These are phyloP conservation scores for Orthochromis indermauri DNA, from an alignment of 2,113 vertebrate genomes.

Conservation along the genomic window DNA sequence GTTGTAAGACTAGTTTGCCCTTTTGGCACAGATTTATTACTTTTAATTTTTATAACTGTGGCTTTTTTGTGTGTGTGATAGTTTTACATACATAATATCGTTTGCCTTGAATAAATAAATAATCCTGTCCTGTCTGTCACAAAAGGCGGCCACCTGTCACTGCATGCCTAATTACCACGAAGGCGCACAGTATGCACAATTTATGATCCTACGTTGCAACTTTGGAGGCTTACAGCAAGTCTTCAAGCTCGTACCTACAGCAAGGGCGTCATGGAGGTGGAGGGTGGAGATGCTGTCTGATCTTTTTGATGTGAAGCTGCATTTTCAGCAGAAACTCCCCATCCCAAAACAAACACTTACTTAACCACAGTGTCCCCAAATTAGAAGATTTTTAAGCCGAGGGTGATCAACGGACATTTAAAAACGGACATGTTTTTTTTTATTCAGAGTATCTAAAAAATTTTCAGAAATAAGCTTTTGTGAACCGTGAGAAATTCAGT, in stretches of 20 bases:
- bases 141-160: background rate
- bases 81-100: background rate
- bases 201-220: background rate
- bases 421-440: background rate
- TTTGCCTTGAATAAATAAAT: background rate
- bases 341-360: background rate
- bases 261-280: background rate
- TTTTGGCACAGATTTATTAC: background rate
- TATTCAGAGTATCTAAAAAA: background rate
- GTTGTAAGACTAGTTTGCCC: background rate
- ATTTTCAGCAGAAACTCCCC: background rate
- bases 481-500: background rate
- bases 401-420: background rate
- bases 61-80: background rate
- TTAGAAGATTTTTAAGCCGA: background rate
- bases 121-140: background rate
- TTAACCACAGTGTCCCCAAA: background rate
- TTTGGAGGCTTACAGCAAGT: background rate
- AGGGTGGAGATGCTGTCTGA: background rate
- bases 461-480: background rate
- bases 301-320: background rate
- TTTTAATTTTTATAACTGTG: background rate
- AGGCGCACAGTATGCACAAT: background rate
- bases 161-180: background rate
- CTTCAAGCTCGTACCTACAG: background rate